These are phyloP conservation scores for Neelides sp. DNA, from an alignment of 1,140 invertebrate species.

Conservation along the genomic window DNA sequence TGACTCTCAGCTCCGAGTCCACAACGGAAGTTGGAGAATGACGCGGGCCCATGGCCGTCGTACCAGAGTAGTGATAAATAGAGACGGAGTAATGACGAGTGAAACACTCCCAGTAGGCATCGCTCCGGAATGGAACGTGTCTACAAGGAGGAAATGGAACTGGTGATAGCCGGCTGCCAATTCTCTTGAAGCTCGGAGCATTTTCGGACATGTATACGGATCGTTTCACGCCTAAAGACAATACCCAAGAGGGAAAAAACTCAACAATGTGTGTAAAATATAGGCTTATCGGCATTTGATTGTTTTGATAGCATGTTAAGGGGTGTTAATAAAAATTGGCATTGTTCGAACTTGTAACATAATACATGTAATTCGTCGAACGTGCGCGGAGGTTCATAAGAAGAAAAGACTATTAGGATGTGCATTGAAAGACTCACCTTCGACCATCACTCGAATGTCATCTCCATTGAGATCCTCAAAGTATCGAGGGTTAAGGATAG, in stretches of 20 bases:
- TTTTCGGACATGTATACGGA: conserved; percentile 29
- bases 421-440: too few species aligned
- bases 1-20: conserved; percentile 24
- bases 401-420: too few species aligned
- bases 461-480: conserved; percentile 26
- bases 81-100: conserved; percentile 24
- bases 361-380: too few species aligned
- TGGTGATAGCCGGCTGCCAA: conserved; percentile 22
- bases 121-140: conserved; percentile 15
- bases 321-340: too few species aligned
- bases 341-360: too few species aligned
- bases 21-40: conserved; percentile 21
- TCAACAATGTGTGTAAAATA: neutral
- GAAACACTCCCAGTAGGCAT: conserved; percentile 29
- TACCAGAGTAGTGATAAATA: conserved; percentile 29
- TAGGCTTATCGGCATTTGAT: neutral
- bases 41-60: conserved; percentile 24
- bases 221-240: conserved; percentile 22
- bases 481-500: conserved; percentile 25
- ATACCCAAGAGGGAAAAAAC: neutral
- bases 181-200: conserved; percentile 20
- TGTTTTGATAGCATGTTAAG: neutral
- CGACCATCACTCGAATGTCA: conserved; percentile 30
- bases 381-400: too few species aligned
- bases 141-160: conserved; percentile 25